Percentiles rank a stretch among this genome's conserved stretches.
These are phyloP conservation scores for Brachionus calyciflorus DNA, from an alignment of 1,140 invertebrate species.

Conservation along the genomic window DNA sequence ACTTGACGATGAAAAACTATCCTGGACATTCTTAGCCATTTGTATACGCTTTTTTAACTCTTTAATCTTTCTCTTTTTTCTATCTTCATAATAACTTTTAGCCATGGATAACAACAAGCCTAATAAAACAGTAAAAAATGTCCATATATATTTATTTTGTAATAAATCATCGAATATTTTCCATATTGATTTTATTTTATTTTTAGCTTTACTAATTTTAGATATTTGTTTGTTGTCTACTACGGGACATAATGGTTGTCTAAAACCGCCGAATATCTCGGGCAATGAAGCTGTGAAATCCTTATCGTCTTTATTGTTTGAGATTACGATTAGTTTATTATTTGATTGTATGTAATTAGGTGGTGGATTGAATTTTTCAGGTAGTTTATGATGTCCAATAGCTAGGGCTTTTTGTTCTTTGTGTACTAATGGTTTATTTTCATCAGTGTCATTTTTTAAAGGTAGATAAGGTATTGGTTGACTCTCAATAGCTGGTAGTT, in stretches of 20 bases:
- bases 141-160: constrained; percentile 38
- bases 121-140: constrained; percentile 8
- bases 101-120: neutral
- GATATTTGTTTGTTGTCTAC: neutral
- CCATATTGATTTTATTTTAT: constrained; percentile 3
- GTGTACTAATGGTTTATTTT: neutral
- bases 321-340: constrained; percentile 34
- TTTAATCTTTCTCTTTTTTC: neutral
- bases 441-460: neutral
- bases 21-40: neutral
- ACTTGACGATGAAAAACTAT: constrained; percentile 17
- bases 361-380: constrained; percentile 35
- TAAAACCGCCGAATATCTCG: neutral
- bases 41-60: constrained; percentile 8
- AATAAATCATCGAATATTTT: constrained; percentile 8
- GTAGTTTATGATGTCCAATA: constrained; percentile 30
- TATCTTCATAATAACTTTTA: neutral
- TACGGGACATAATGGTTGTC: neutral
- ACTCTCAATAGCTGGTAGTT: neutral
- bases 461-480: constrained; percentile 3
- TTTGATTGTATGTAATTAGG: constrained; percentile 41
- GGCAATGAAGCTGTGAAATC: neutral
- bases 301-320: constrained; percentile 14
- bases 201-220: constrained; percentile 11
- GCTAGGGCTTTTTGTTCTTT: constrained; percentile 49